Evolutionary conservation across 1,140 invertebrate genomes (phyloP), one percentile per base, ranked within the genome.

Genomic region (Drosophila triauraria): DNA sequence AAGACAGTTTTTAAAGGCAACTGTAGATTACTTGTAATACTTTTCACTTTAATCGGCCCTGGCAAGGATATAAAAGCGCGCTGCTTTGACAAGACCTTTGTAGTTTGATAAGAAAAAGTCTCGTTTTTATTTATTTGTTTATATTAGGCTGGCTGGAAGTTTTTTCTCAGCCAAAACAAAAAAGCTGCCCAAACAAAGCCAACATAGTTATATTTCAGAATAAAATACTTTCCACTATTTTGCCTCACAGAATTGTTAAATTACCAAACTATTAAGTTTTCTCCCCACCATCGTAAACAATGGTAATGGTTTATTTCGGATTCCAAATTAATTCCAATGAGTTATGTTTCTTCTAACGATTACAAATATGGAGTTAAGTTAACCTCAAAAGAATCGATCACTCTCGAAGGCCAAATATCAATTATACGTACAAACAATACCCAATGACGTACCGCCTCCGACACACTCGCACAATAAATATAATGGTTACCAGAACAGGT

Each of bases 401-500:
- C 30, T 57, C 25, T 43, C 44, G 17, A 76, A 67, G 67, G 54
- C 56, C 56, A 42, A 69, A 78, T 59, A 78, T 61, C 74, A 61
- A 78, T 78, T 78, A 78, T 50, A 60, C 17, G 12, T 56, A 40
- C 51, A 58, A 51, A 76, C 74, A 57, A 75, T 50, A 47, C 64
- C 57, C 63, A 72, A 53, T 53, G 64, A 67, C 48, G 75, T 46
- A 60, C 85, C 84, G 84, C 84, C 83, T 65, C 20, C 60, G 60
- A 74, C 38, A 61, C 63, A 48, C 60, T 56, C 46, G 25, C 32
- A 58, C 43, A 64, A 53, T 38, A 42, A 27, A 63, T 15, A 23
- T 32, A 69, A 83, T 59, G 47, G 30, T 67, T 65, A 80, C 62
- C 84, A 81, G 80, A 84, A 88, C 84, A 87, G 84, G 84, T 87